Evolutionary conservation across 2,888 invertebrate genomes (phyloP), one percentile per base, ranked within the genome.

Genomic region (Lypha dubia): DNA sequence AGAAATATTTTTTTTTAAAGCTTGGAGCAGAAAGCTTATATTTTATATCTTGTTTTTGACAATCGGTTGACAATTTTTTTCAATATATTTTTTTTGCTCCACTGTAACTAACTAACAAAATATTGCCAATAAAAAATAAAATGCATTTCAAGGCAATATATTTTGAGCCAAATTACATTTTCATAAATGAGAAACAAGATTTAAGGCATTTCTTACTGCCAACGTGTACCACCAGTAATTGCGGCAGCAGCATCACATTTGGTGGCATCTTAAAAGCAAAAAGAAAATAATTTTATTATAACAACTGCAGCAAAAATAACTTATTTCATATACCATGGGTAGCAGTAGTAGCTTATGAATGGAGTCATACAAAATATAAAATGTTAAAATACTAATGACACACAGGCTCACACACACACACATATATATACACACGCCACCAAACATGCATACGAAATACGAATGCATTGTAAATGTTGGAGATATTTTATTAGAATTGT

Each of bases 101-200:
- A 84, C 81, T 74, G 81, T 81, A 0, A 0, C 9, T 81, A 0
- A 0, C 9, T 17, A 65, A 76, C 53, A 58, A 70, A 56, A 73
- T 62, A 24, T 44, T 32, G 22, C 17, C 24, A 17, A 22, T 63
- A 44, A 73, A 41, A n/a, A 74, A 44, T 58, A 77, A 74, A 81
- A 70, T 77, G 81, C 84, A 84, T 77, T 81, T 81, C 81, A 84
- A 81, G 77, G 84, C 81, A 81, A 84, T 81, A 77, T 81, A 63
- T 77, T 51, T 70, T 74, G 74, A 77, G 84, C 84, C 84, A 84
- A 84, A 84, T 84, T 73, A 81, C 77, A 74, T 70, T 68, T 58
- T 51, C 73, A 77, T 81, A 81, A 84, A 80, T 80, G 76, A 77
- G 76, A 73, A 68, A 75, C 24, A 58, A 65, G 65, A 77, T 75